Conservation (phyloP, 2,797 vertebrate species). For the Myripristis jacobus region DNA sequence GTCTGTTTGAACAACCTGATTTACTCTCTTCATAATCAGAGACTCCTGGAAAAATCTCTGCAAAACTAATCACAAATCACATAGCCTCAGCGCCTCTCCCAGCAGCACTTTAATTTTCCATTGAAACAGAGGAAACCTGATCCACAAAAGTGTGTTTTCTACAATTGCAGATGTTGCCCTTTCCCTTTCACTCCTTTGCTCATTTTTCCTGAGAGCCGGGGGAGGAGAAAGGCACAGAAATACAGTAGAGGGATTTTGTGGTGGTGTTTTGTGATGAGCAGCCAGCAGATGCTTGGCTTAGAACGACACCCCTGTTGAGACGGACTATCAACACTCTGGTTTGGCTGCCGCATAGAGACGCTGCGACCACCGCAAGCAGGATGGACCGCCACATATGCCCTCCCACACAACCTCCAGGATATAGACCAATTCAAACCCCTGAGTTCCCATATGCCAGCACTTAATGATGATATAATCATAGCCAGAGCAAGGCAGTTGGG, state of each 20-base stretch:
- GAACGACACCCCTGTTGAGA: conserved; percentile 44
- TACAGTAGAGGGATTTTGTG: conserved; percentile 45
- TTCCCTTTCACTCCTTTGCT: conserved; percentile 43
- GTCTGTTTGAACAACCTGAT: conserved; percentile 66
- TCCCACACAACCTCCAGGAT: conserved; percentile 52
- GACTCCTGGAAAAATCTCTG: conserved; percentile 77
- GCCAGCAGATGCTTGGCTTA: conserved; percentile 63
- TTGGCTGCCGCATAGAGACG: conserved; percentile 37
- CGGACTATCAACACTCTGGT: conserved; percentile 37
- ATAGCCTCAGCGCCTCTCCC: conserved; percentile 66
- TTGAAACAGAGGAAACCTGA: conserved; percentile 74
- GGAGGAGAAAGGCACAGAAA: conserved; percentile 50
- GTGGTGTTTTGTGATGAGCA: conserved; percentile 57
- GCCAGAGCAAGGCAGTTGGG: conserved; percentile 52
- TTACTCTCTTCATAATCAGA: conserved; percentile 70
- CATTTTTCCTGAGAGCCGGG: conserved; percentile 59
- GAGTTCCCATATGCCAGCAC: conserved; percentile 41
- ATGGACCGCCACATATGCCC: conserved; percentile 31
- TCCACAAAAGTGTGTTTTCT: conserved; percentile 72
- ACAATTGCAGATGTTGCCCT: conserved; percentile 81
- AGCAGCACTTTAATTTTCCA: conserved; percentile 82
- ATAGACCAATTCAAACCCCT: conserved; percentile 37
- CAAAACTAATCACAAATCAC: conserved; percentile 80
- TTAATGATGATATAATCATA: conserved; percentile 67
- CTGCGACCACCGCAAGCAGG: conserved; percentile 39